These are phyloP conservation scores for Trilocha varians DNA, from an alignment of 2,888 invertebrate species.

Conservation along the genomic window DNA sequence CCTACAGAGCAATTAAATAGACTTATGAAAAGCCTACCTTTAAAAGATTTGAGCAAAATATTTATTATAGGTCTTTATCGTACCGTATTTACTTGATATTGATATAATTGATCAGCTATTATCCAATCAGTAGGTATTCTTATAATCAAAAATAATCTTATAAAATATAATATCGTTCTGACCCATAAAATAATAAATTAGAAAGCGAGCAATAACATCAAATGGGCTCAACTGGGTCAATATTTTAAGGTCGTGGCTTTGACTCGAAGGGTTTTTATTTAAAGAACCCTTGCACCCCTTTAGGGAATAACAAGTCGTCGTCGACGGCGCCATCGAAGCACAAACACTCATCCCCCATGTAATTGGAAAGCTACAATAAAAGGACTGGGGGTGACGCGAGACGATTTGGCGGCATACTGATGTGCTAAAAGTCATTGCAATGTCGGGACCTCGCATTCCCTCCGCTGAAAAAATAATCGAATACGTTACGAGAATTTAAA, in stretches of 20 bases:
- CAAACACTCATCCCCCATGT: slow-evolving; percentile 46
- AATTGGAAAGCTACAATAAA: slow-evolving; percentile 58
- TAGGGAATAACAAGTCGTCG: slow-evolving; percentile 31
- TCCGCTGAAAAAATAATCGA: background rate
- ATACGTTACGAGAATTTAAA: background rate
- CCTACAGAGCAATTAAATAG: too few species aligned
- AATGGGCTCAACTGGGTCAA: background rate
- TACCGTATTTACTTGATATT: too few species aligned
- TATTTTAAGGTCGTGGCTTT: slow-evolving; percentile 7
- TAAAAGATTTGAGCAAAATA: too few species aligned
- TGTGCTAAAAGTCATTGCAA: slow-evolving; percentile 10
- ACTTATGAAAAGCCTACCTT: too few species aligned
- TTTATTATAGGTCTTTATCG: too few species aligned
- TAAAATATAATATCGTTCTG: too few species aligned
- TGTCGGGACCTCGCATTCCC: background rate
- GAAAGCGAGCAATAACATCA: too few species aligned
- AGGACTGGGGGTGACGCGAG: slow-evolving; percentile 37
- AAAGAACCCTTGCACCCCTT: slow-evolving; percentile 35
- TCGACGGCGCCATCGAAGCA: slow-evolving; percentile 19
- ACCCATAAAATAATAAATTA: too few species aligned
- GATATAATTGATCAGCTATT: too few species aligned
- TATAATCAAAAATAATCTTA: too few species aligned
- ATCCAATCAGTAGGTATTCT: too few species aligned
- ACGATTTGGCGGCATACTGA: slow-evolving; percentile 31
- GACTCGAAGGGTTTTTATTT: slow-evolving; percentile 30